These are phyloP conservation scores for Ectemnius cavifrons DNA, from an alignment of 2,888 invertebrate genomes.

Conservation along the genomic window DNA sequence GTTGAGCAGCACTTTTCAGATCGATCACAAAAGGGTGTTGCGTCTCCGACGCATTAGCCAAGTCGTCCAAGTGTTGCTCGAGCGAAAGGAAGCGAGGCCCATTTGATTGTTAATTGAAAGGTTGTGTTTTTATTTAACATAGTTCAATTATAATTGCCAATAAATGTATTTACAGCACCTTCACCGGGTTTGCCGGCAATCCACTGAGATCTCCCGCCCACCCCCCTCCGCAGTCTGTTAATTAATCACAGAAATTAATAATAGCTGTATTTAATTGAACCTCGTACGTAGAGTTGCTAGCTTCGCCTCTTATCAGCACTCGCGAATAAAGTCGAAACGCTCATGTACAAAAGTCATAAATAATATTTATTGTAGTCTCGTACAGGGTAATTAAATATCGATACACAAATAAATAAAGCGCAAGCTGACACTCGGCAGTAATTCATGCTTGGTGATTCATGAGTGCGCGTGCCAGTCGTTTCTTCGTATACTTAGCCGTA, in stretches of 20 bases:
- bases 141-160: slow-evolving; percentile 56
- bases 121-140: slow-evolving; percentile 60
- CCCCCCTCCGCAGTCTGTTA: background rate
- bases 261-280: too few species aligned
- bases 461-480: slow-evolving; percentile 17
- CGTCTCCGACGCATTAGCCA: background rate
- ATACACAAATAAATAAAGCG: background rate
- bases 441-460: background rate
- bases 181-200: slow-evolving; percentile 31
- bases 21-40: too few species aligned
- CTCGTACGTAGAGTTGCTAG: too few species aligned
- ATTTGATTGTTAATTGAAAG: slow-evolving; percentile 48
- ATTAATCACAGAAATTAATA: background rate
- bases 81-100: slow-evolving; percentile 30
- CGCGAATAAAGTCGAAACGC: too few species aligned
- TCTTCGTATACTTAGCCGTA: slow-evolving; percentile 4
- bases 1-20: slow-evolving; percentile 14
- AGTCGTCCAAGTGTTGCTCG: slow-evolving; percentile 13
- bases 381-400: background rate
- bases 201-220: slow-evolving; percentile 5
- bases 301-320: too few species aligned
- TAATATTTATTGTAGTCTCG: slow-evolving; percentile 6
- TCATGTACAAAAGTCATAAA: slow-evolving; percentile 7
- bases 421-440: background rate
- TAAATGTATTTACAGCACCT: slow-evolving; percentile 62